These are phyloP conservation scores for Pipistrellus kuhlii DNA, from an alignment of 2,797 vertebrate species.

Conservation along the genomic window DNA sequence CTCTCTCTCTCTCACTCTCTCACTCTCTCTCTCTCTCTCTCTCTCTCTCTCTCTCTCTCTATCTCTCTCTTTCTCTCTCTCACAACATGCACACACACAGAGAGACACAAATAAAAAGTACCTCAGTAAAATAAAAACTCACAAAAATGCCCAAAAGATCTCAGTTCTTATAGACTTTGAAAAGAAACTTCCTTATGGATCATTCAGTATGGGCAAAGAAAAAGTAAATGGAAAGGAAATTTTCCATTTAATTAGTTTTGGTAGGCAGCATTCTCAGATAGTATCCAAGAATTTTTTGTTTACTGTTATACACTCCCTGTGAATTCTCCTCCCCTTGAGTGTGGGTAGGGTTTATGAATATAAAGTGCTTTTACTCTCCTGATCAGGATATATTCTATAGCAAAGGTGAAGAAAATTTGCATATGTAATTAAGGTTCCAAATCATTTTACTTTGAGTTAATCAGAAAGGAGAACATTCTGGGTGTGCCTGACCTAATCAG, in stretches of 20 bases:
- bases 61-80: background rate
- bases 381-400: background rate
- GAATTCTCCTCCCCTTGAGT: background rate
- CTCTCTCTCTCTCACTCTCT: no score
- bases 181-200: background rate
- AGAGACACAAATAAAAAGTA: background rate
- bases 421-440: background rate
- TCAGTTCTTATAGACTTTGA: background rate
- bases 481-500: background rate
- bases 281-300: background rate
- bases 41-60: no score
- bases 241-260: background rate
- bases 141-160: background rate
- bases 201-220: slow-evolving; percentile 2
- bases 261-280: background rate
- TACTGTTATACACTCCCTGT: background rate
- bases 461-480: background rate
- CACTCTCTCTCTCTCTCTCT: no score
- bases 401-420: slow-evolving; percentile 12
- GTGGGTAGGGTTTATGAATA: background rate
- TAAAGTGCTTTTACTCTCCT: background rate
- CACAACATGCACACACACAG: background rate
- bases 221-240: background rate
- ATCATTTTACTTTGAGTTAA: slow-evolving; percentile 14
- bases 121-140: background rate